These are phyloP conservation scores for Drosophila ustulata DNA, from an alignment of 2,888 invertebrate genomes.

Conservation along the genomic window DNA sequence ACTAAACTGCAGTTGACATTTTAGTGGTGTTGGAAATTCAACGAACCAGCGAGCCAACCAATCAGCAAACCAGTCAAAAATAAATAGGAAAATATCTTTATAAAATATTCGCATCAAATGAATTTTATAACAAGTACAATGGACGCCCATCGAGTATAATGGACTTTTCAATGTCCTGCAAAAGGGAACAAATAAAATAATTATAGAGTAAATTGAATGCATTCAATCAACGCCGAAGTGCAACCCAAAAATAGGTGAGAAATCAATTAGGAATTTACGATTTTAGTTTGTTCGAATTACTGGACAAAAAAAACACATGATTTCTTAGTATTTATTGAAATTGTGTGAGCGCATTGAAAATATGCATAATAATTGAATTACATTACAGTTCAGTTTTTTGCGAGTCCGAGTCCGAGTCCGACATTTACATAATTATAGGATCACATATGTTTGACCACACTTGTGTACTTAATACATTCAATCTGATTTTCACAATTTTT, in stretches of 20 bases:
- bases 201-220: not conserved
- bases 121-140: slow-evolving; percentile 31
- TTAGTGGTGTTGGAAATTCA: slow-evolving; percentile 48
- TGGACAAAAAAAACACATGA: not conserved
- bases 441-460: slow-evolving; percentile 3
- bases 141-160: not conserved
- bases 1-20: slow-evolving; percentile 66
- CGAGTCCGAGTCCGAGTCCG: not conserved
- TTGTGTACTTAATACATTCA: slow-evolving; percentile 8
- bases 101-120: slow-evolving; percentile 49
- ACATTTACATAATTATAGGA: slow-evolving; percentile 1
- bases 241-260: not conserved
- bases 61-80: slow-evolving; percentile 43
- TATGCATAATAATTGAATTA: slow-evolving; percentile 8
- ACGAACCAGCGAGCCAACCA: slow-evolving; percentile 12
- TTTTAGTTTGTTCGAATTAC: too few relatives aligned
- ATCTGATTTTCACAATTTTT: not conserved
- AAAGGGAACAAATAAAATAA: not conserved
- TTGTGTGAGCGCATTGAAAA: not conserved
- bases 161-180: not conserved
- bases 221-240: not conserved
- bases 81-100: slow-evolving; percentile 44
- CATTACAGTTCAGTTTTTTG: not conserved
- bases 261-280: not conserved
- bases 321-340: not conserved